These are phyloP conservation scores for Holothuria leucospilota DNA, from an alignment of 53 echinoderm and acorn worm species.

Conservation along the genomic window DNA sequence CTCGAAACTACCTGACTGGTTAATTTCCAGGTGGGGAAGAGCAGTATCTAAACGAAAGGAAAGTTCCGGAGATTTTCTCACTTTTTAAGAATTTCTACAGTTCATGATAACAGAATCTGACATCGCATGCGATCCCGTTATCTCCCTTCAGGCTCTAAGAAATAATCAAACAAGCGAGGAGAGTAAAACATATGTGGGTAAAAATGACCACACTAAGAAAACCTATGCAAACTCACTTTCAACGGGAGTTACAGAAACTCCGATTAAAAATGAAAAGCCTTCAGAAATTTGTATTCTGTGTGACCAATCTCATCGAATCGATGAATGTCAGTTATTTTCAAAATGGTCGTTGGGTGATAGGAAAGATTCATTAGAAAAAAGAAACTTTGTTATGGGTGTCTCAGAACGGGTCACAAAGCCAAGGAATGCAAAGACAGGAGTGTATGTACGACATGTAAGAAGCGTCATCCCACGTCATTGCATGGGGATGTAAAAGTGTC, in stretches of 20 bases:
- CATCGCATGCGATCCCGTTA: constrained; percentile 58
- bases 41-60: constrained; percentile 46
- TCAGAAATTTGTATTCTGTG: constrained; percentile 9
- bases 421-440: constrained; percentile 44
- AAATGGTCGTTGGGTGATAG: constrained; percentile 7
- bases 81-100: constrained; percentile 47
- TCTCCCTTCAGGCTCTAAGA: constrained; percentile 23
- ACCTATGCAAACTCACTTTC: constrained; percentile 15
- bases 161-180: neutral
- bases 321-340: neutral
- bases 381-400: constrained; percentile 62
- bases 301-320: no score
- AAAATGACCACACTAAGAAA: neutral
- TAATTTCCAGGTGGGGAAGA: constrained; percentile 65
- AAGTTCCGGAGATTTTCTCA: constrained; percentile 37
- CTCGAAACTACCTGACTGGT: no score
- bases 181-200: neutral
- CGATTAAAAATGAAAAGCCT: neutral
- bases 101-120: constrained; percentile 59
- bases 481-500: constrained; percentile 29
- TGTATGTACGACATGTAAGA: constrained; percentile 56
- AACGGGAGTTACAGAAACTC: neutral
- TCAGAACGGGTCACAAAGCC: constrained; percentile 60
- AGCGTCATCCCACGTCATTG: constrained; percentile 59
- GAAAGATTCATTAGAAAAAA: constrained; percentile 28